A percentile compares a stretch with the other conserved stretches of the same genome.
Evolutionary conservation across 2,797 vertebrate species (phyloP).

Genomic region (Anabacerthia variegaticeps): DNA sequence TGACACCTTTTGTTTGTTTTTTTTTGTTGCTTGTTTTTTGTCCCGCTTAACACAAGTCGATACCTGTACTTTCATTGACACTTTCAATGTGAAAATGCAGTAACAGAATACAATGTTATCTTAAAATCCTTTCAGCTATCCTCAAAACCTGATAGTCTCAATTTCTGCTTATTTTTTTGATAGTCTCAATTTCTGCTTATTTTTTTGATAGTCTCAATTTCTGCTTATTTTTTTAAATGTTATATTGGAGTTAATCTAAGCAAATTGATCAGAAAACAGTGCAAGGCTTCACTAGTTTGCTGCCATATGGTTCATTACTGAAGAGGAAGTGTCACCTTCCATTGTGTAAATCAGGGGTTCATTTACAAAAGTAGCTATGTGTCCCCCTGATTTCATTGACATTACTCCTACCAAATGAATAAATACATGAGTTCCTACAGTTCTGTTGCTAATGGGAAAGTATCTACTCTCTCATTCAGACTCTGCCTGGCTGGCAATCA

Average conservation of each 20-base stretch:
- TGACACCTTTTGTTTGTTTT: neutral
- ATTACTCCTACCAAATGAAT: neutral
- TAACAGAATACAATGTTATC: neutral
- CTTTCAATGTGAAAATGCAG: neutral
- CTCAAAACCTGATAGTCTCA: neutral
- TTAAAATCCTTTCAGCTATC: neutral
- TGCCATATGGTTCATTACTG: neutral
- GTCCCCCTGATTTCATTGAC: neutral
- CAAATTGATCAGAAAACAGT: neutral
- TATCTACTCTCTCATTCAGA: neutral
- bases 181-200: neutral
- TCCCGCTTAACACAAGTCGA: neutral
- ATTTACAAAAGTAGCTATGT: neutral
- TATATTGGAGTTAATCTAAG: neutral
- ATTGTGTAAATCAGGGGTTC: neutral
- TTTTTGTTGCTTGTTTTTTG: too few relatives aligned
- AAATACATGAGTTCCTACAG: neutral
- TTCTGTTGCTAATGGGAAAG: neutral
- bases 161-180: neutral
- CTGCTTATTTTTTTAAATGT: neutral
- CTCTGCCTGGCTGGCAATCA: neutral
- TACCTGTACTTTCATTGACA: neutral
- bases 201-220: neutral
- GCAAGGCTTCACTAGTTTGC: neutral
- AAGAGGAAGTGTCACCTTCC: neutral